Base-by-base conservation (phyloP, 2,888 invertebrate genomes). In the Chalcis sispes region DNA sequence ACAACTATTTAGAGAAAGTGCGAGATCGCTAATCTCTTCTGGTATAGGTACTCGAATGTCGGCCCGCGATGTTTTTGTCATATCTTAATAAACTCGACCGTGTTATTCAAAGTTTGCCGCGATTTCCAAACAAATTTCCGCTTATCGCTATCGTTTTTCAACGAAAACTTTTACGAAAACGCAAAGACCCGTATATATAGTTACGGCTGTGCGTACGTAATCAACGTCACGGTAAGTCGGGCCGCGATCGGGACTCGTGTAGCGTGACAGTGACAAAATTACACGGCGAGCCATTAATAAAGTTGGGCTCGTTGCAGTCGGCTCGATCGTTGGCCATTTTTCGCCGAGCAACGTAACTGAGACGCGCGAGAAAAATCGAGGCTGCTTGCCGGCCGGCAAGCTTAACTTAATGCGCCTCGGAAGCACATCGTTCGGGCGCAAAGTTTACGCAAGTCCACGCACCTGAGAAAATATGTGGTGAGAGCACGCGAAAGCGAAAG, bases 1-100 rank as follows among this genome's bases (percentile, higher is more conserved):
- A 36, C 2, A 8, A 18, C 36, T 54, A 13, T 67, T 27, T 56
- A 25, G 54, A 67, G 54, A 67, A 56, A 67, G 67, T 46, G 36
- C 46, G 13, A 27, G 50, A 50, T 50, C 25, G 25, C 4, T 15
- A 20, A 50, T 50, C 50, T 42, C 42, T 2, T 15, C 42, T 32
- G 4, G 36, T n/a, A 8, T 62, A n/a, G n/a, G n/a, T n/a, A n/a
- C 23, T 27, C 15, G 27, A 27, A n/a, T 18, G 13, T 25, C 42
- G 18, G 20, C 29, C 20, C 40, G 18, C 23, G 18, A n/a, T 20
- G 48, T 48, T 29, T 59, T 59, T 70, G 59, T 59, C 59, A 46
- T 59, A 59, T 32, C 50, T 10, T 13, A 40, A 40, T 54, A 54
- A 59, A 62, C 18, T 61, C 15, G 50, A 50, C 20, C 2, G 10